Conservation (phyloP, 2,888 invertebrate genomes). For the Ophonus ardosiacus region DNA sequence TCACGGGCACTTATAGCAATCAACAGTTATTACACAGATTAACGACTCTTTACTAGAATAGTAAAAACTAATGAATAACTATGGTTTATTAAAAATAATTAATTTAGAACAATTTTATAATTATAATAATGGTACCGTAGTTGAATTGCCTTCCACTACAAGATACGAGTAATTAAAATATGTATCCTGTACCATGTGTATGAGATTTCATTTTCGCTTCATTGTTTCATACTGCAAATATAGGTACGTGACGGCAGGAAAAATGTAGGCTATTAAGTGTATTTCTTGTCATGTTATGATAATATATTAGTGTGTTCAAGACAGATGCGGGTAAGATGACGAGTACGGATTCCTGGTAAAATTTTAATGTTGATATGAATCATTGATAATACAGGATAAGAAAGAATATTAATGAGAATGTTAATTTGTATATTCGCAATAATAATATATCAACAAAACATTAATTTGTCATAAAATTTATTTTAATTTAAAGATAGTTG, state of each 20-base stretch:
- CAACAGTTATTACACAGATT: too few relatives aligned
- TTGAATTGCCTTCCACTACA: too few relatives aligned
- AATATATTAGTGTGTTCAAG: constrained; percentile 9
- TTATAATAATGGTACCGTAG: too few relatives aligned
- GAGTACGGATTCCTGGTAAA: constrained; percentile 1
- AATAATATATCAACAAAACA: too few relatives aligned
- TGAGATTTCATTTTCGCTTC: background rate
- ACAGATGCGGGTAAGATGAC: constrained; percentile 30
- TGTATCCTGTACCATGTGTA: background rate
- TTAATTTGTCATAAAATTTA: too few relatives aligned
- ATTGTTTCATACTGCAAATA: background rate
- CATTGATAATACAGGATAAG: constrained; percentile 1
- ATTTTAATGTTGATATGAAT: background rate
- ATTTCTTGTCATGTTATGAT: constrained; percentile 14
- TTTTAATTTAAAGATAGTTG: too few relatives aligned
- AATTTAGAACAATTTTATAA: too few relatives aligned
- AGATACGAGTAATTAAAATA: too few relatives aligned
- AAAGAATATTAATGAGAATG: constrained; percentile 10
- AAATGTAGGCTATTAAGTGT: constrained; percentile 16
- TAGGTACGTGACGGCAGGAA: background rate
- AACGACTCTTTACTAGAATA: too few relatives aligned
- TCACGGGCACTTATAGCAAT: too few relatives aligned
- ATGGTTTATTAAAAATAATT: too few relatives aligned
- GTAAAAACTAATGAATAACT: too few relatives aligned
- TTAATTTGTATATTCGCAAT: background rate